Conservation (phyloP, 2,888 invertebrate species). For the Noctua fimbriata region DNA sequence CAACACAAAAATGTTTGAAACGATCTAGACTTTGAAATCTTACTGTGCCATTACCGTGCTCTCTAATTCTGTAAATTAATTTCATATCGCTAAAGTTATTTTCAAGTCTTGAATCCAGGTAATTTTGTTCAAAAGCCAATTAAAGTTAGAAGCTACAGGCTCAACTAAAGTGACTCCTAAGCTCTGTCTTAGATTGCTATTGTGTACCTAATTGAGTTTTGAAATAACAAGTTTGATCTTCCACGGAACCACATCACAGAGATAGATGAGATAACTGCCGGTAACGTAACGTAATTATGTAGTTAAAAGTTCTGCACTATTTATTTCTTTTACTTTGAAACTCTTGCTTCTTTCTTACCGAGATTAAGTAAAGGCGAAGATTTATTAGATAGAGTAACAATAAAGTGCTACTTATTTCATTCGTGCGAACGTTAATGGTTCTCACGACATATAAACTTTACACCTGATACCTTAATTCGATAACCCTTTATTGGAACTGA, state of each 20-base stretch:
- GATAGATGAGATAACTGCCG: conserved; percentile 30
- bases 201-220: conserved; percentile 61
- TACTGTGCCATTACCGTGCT: not conserved
- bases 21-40: not conserved
- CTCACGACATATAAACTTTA: conserved; percentile 39
- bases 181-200: conserved; percentile 59
- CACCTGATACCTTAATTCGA: conserved; percentile 35
- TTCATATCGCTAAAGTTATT: conserved; percentile 50
- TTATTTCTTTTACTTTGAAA: conserved; percentile 39
- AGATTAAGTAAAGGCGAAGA: conserved; percentile 37
- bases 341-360: conserved; percentile 5
- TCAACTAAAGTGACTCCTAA: conserved; percentile 55
- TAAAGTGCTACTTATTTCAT: conserved; percentile 11
- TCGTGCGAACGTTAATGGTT: conserved; percentile 47
- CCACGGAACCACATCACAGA: conserved; percentile 36
- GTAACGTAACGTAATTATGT: conserved; percentile 36
- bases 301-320: conserved; percentile 44
- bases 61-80: conserved; percentile 33
- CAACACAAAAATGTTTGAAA: not conserved
- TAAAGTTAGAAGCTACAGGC: conserved; percentile 58
- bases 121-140: conserved; percentile 65
- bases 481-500: conserved; percentile 44
- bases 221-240: conserved; percentile 56
- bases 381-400: conserved; percentile 32
- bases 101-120: conserved; percentile 46